These are phyloP conservation scores for Drosophila emarginata DNA, from an alignment of 2,888 invertebrate genomes.

Conservation along the genomic window DNA sequence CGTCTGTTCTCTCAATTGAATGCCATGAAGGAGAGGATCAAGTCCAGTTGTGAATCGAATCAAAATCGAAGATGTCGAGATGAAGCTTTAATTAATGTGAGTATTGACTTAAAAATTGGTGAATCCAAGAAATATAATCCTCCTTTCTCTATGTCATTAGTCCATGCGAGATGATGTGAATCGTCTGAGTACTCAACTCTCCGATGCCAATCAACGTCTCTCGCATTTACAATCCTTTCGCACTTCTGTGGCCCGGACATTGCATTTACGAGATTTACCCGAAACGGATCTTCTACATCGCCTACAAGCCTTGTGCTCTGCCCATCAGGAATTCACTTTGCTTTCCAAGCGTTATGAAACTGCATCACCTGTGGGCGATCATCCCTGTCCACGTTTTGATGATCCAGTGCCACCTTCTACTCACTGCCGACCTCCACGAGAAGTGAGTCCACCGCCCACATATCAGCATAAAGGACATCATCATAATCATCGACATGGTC, in stretches of 20 bases:
- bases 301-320: slow-evolving; percentile 91
- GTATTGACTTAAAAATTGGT: slow-evolving; percentile 12
- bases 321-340: slow-evolving; percentile 93
- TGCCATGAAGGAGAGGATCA: slow-evolving; percentile 79
- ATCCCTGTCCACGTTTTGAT: slow-evolving; percentile 80
- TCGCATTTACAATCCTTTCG: slow-evolving; percentile 91
- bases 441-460: slow-evolving; percentile 59
- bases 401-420: slow-evolving; percentile 78
- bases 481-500: slow-evolving; percentile 32
- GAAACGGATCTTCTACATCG: slow-evolving; percentile 90
- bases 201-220: slow-evolving; percentile 89
- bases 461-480: slow-evolving; percentile 41
- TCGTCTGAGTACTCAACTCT: slow-evolving; percentile 88
- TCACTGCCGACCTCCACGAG: slow-evolving; percentile 79
- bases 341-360: slow-evolving; percentile 89
- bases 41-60: slow-evolving; percentile 80
- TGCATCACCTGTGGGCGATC: slow-evolving; percentile 81
- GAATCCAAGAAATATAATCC: no score
- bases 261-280: slow-evolving; percentile 88
- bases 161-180: slow-evolving; percentile 90
- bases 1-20: slow-evolving; percentile 82
- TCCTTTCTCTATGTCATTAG: slow-evolving; percentile 61
- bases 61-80: slow-evolving; percentile 81
- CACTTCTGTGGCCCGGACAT: slow-evolving; percentile 88
- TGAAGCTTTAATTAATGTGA: slow-evolving; percentile 81